Conservation (phyloP, 2,113 vertebrate genomes). For the Stictonetta naevosa region DNA sequence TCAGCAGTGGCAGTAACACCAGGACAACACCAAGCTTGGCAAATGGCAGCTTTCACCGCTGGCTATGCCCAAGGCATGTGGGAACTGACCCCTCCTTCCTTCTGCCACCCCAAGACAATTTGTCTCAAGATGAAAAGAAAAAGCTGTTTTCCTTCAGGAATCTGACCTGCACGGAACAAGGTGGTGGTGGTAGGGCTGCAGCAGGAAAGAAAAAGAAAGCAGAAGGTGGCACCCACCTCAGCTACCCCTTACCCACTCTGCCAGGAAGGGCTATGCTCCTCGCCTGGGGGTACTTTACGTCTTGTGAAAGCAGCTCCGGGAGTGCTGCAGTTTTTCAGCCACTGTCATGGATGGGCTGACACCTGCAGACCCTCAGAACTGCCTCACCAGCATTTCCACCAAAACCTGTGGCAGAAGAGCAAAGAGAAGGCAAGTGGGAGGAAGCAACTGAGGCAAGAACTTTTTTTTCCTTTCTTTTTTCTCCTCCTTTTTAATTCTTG, state of each 20-base stretch:
- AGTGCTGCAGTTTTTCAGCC: background rate
- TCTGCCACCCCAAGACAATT: background rate
- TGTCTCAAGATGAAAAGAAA: background rate
- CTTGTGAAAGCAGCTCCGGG: background rate
- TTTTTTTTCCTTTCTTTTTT: background rate
- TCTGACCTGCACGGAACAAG: background rate
- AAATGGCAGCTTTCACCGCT: conserved; percentile 23
- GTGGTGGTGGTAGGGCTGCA: background rate
- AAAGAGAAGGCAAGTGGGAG: background rate
- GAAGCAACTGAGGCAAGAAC: background rate
- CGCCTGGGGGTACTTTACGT: background rate
- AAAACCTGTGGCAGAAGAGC: background rate
- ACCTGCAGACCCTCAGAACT: background rate
- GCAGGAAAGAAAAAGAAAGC: background rate
- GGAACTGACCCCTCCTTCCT: background rate
- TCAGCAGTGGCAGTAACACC: background rate
- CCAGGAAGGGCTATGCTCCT: background rate
- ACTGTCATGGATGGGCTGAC: background rate
- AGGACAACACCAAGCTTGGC: background rate
- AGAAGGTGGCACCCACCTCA: background rate
- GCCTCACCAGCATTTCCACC: background rate
- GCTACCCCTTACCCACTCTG: background rate
- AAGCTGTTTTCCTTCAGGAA: background rate
- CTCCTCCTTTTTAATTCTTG: conserved; percentile 16
- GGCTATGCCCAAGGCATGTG: background rate